Evolutionary conservation across 2,113 vertebrate species (phyloP).

Genomic region (Spheniscus mendiculus): DNA sequence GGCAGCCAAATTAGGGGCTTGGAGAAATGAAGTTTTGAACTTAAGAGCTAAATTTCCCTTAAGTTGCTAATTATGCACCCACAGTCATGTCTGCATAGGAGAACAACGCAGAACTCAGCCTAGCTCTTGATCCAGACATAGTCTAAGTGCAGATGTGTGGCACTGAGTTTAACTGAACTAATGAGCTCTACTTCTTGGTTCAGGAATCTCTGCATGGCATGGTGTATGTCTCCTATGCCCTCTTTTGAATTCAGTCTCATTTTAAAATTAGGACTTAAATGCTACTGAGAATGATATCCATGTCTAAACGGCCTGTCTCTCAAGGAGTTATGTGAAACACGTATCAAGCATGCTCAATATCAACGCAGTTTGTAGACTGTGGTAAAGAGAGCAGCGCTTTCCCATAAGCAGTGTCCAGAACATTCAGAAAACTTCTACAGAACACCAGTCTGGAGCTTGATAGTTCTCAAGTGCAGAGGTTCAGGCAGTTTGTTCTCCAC

Average conservation of each 20-base stretch:
- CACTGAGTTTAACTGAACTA: not conserved
- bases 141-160: not conserved
- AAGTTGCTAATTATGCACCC: not conserved
- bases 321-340: not conserved
- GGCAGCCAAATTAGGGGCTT: not conserved
- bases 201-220: not conserved
- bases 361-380: not conserved
- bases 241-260: not conserved
- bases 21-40: not conserved
- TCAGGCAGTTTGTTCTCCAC: not conserved
- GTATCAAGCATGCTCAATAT: not conserved
- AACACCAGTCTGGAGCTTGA: not conserved
- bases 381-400: not conserved
- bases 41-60: not conserved
- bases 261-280: not conserved
- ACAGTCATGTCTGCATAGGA: not conserved
- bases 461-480: not conserved
- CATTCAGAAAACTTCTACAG: not conserved
- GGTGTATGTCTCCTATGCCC: not conserved
- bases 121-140: not conserved
- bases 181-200: not conserved
- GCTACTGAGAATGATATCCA: not conserved
- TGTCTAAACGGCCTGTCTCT: not conserved
- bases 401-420: not conserved
- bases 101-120: not conserved